Conservation (phyloP, 2,113 vertebrate genomes). For the Brachionichthys hirsutus region DNA sequence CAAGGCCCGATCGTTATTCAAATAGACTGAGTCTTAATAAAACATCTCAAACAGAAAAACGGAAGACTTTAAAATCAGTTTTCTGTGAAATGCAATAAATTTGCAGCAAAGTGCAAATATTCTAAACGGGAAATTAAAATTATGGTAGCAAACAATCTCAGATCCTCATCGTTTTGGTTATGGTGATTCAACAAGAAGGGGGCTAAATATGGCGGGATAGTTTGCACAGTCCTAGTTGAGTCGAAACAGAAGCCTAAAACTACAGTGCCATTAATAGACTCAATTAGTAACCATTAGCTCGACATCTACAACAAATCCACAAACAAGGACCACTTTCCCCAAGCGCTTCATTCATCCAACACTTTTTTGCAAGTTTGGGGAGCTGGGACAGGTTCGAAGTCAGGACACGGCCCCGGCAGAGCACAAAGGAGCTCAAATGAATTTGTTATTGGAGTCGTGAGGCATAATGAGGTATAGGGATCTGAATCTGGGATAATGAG, state of each 20-base stretch:
- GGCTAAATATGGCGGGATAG: not conserved
- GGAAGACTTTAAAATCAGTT: too few species aligned
- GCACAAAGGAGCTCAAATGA: conserved; percentile 43
- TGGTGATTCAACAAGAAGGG: not conserved
- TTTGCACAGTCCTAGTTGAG: conserved; percentile 34
- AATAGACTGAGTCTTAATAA: not conserved
- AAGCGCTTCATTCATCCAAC: conserved; percentile 22
- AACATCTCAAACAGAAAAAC: too few species aligned
- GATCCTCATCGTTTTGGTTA: too few species aligned
- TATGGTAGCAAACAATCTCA: too few species aligned
- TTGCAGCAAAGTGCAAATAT: too few species aligned
- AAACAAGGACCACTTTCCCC: conserved; percentile 37
- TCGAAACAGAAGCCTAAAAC: conserved; percentile 7
- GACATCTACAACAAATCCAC: conserved; percentile 44
- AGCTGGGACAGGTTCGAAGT: conserved; percentile 34
- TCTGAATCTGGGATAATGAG: conserved; percentile 44
- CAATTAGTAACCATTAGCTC: conserved; percentile 43
- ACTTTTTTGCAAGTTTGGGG: conserved; percentile 23
- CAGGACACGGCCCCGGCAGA: conserved; percentile 32
- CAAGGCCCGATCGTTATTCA: too few species aligned
- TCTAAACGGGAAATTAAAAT: too few species aligned
- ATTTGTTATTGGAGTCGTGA: conserved; percentile 37
- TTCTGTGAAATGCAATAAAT: too few species aligned
- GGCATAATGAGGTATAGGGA: conserved; percentile 15
- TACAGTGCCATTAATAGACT: conserved; percentile 40